phyloP scores from a whole-genome alignment of 2,797 vertebrate species.

The Manis pentadactyla region DNA sequence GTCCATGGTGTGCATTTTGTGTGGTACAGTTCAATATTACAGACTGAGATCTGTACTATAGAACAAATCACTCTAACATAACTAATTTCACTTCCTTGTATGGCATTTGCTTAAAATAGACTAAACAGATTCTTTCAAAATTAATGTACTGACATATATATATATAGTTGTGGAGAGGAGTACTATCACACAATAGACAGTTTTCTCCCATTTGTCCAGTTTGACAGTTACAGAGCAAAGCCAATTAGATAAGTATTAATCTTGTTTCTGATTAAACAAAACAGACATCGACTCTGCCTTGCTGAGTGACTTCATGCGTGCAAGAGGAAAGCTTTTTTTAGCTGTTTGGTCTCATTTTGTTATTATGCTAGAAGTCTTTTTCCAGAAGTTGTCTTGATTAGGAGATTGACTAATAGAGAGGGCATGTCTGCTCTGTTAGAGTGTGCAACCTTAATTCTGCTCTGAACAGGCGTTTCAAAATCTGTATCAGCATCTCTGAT shows the following conservation, averaged over 20 bases:
- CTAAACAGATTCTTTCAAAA: neutral
- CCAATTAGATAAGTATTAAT: conserved; percentile 5
- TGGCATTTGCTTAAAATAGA: conserved; percentile 9
- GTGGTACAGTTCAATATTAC: neutral
- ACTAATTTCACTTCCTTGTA: neutral
- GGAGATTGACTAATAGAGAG: neutral
- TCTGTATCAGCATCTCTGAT: neutral
- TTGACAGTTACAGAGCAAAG: neutral
- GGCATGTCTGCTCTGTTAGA: neutral
- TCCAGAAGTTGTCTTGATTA: neutral
- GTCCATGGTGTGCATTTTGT: neutral
- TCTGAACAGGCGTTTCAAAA: neutral
- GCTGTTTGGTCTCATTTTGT: neutral
- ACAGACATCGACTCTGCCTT: neutral
- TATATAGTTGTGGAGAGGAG: neutral
- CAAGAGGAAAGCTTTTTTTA: neutral
- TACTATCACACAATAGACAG: neutral
- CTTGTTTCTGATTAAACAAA: neutral
- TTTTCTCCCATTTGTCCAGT: neutral
- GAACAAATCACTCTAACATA: neutral
- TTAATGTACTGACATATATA: conserved; percentile 3
- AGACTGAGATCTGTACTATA: neutral
- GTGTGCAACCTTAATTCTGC: neutral
- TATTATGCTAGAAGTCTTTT: conserved; percentile 1
- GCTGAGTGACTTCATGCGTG: neutral